These are phyloP conservation scores for Hydractinia echinata DNA, from an alignment of 30 jellyfish, hydroid and myxozoan species.

Conservation along the genomic window DNA sequence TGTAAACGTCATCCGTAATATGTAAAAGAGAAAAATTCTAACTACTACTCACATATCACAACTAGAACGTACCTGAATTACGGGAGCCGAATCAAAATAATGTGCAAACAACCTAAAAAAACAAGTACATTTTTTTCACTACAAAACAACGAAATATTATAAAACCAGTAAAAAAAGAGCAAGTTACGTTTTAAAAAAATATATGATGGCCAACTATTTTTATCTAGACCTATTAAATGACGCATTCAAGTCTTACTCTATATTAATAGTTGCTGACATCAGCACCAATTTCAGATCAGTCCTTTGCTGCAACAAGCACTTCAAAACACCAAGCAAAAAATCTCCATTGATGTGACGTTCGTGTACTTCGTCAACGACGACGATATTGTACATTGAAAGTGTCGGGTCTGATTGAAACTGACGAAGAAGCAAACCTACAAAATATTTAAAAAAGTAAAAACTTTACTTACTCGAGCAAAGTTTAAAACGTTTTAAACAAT, in stretches of 20 bases:
- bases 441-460: background rate
- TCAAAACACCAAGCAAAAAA: conserved; percentile 87
- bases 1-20: too few relatives aligned
- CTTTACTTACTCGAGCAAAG: too few relatives aligned
- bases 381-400: conserved; percentile 68
- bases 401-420: conserved; percentile 94
- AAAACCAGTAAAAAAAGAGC: background rate
- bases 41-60: too few relatives aligned
- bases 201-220: too few relatives aligned
- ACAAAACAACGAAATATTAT: background rate
- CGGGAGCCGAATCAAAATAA: conserved; percentile 13
- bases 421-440: conserved; percentile 78
- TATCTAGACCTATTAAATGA: too few relatives aligned
- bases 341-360: conserved; percentile 98
- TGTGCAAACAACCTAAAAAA: background rate
- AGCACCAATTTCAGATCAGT: conserved; percentile 80
- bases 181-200: too few relatives aligned
- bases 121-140: background rate
- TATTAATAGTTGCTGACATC: conserved; percentile 99
- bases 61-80: background rate
- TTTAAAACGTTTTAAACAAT: background rate
- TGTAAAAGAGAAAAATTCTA: too few relatives aligned
- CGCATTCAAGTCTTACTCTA: conserved; percentile 43
- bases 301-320: conserved; percentile 76
- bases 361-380: conserved; percentile 97